These are phyloP conservation scores for Ammodytes dubius DNA, from an alignment of 2,113 vertebrate species.

Conservation along the genomic window DNA sequence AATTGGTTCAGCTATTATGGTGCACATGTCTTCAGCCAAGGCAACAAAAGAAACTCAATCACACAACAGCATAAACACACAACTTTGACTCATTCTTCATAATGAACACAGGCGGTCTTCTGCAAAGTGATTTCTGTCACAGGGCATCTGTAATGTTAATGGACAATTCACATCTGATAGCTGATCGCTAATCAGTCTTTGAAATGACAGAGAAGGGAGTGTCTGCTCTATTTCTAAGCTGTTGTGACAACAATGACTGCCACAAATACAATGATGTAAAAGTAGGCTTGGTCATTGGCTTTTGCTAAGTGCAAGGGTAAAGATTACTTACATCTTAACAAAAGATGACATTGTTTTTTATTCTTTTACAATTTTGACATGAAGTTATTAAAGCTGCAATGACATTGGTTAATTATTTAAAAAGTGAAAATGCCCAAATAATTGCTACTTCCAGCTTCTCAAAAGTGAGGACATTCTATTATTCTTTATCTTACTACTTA, in stretches of 20 bases:
- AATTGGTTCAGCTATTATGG: slow-evolving; percentile 63
- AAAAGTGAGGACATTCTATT: neutral
- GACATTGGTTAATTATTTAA: neutral
- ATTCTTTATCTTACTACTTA: neutral
- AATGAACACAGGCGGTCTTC: slow-evolving; percentile 21
- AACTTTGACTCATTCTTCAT: slow-evolving; percentile 26
- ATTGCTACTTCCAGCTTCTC: neutral
- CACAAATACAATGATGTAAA: neutral
- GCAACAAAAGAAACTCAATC: neutral
- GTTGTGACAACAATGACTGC: neutral
- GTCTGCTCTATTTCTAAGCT: slow-evolving; percentile 39
- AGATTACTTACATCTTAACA: neutral
- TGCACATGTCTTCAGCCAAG: slow-evolving; percentile 15
- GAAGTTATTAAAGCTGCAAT: neutral
- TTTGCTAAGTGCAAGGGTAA: neutral
- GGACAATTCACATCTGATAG: slow-evolving; percentile 45
- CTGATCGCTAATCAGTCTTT: slow-evolving; percentile 51
- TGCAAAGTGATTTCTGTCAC: slow-evolving; percentile 36
- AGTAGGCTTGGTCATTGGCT: neutral
- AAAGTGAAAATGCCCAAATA: neutral
- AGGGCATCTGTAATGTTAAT: slow-evolving; percentile 63
- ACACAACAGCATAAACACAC: neutral
- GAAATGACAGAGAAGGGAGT: slow-evolving; percentile 52
- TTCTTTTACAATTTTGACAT: neutral
- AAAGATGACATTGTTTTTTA: neutral